Percentiles rank a stretch among this genome's conserved stretches.
Conservation (phyloP, 2,797 vertebrate genomes). For the Spheniscus humboldti region DNA sequence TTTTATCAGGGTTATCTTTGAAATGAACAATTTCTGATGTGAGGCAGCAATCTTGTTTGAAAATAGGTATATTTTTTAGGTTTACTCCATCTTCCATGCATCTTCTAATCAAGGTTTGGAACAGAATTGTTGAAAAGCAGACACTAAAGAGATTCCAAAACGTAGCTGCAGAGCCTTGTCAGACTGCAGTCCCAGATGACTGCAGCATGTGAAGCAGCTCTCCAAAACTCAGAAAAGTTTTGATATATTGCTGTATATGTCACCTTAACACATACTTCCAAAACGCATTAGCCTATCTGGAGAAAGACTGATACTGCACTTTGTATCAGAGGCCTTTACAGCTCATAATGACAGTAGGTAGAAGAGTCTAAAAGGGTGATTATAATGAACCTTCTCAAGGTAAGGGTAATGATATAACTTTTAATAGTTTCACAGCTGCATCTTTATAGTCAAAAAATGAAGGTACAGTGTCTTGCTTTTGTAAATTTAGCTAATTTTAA, state of each 20-base stretch:
- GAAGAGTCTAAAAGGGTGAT: not conserved
- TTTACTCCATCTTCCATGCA: not conserved
- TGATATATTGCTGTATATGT: not conserved
- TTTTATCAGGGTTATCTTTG: not conserved
- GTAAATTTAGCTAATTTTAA: not conserved
- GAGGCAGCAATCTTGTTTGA: not conserved
- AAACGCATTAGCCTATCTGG: not conserved
- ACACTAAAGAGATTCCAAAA: not conserved
- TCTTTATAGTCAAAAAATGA: not conserved
- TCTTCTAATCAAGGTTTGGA: not conserved
- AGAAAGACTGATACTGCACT: not conserved
- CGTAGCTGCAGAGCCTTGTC: not conserved
- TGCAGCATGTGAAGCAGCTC: not conserved
- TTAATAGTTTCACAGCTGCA: not conserved
- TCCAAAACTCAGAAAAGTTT: not conserved
- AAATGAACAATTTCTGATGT: not conserved
- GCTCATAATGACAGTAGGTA: not conserved
- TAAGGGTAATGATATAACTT: not conserved
- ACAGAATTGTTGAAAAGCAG: not conserved
- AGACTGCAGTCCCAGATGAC: not conserved
- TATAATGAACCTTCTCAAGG: not conserved
- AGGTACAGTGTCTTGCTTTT: not conserved
- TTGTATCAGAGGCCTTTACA: not conserved
- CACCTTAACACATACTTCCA: not conserved
- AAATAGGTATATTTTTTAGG: not conserved